Conservation (phyloP, 2,113 vertebrate genomes). For the Onychostoma macrolepis region DNA sequence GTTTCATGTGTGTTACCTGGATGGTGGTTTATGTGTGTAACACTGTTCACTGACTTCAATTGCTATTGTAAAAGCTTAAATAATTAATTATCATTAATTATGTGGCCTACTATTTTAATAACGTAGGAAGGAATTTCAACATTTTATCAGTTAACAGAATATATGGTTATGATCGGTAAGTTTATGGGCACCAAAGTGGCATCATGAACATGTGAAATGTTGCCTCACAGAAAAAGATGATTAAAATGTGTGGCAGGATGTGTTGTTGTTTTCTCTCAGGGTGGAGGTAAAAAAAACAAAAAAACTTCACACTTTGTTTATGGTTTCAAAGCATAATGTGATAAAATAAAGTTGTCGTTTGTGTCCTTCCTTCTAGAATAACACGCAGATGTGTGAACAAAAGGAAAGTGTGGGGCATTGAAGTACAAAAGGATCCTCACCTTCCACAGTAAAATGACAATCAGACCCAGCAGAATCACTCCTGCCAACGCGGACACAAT, state of each 20-base stretch:
- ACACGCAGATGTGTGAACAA: slow-evolving; percentile 5
- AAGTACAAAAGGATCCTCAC: slow-evolving; percentile 65
- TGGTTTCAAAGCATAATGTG: neutral
- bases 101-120: neutral
- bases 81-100: neutral
- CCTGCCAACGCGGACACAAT: slow-evolving; percentile 81
- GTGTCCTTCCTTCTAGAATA: neutral
- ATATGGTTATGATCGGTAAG: neutral
- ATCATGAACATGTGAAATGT: neutral
- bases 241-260: neutral
- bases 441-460: slow-evolving; percentile 90
- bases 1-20: neutral
- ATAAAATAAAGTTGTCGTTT: neutral
- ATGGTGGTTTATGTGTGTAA: neutral
- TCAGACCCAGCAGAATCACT: slow-evolving; percentile 82
- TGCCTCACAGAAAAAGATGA: neutral
- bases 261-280: neutral
- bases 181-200: neutral
- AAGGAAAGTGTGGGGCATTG: neutral
- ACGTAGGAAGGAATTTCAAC: neutral
- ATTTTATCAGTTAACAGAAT: neutral
- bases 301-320: slow-evolving; percentile 1
- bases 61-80: neutral
- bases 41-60: neutral
- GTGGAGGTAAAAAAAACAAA: neutral